Base-by-base conservation (phyloP, 2,797 vertebrate genomes). In the Paramormyrops hopkinsi region DNA sequence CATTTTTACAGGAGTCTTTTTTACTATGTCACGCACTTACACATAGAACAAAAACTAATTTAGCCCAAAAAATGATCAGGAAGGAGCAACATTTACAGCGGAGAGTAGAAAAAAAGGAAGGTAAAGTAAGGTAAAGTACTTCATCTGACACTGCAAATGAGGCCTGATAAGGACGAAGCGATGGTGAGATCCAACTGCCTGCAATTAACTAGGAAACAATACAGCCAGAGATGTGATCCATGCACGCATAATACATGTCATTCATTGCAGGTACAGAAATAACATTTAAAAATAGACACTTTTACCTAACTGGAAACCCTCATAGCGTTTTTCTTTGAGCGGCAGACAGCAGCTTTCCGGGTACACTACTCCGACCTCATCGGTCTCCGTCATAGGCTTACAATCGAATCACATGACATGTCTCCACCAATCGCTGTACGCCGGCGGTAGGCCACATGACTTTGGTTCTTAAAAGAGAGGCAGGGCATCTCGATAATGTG, bases 401-500 rank as follows among this genome's bases (percentile, higher is more conserved):
- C 89, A 87, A 86, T 86, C 54, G 44, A 44, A 88, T 91, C 93
- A 93, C 88, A 88, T 92, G 92, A 91, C 89, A 86, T 0, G 4
- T 6, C 54, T 88, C 46, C 22, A 33, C 92, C 92, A 92, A 92
- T 92, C 59, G 85, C 33, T 19, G 51, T 8, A 22, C 46, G 86
- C 54, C 12, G 56, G 33, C 4, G 50, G 62, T 9, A 56, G 22
- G 53, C 6, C 54, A 51, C 25, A 44, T 65, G 29, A 14, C 54
- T 46, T 88, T 17, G 56, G 41, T 62, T n/a, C 37, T 84, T 84
- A 6, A 46, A 29, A 51, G 22, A n/a, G 82, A 79, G 73, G 73
- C 37, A 79, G 73, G 5, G 33, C 37, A 3, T 46, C 19, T 79
- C 7, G 2, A 41, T 33, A 17, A 33, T 79, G 7, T 79, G 41